phyloP scores from a whole-genome alignment of 1,140 invertebrate genomes.

The Chrysoperla carnea region DNA sequence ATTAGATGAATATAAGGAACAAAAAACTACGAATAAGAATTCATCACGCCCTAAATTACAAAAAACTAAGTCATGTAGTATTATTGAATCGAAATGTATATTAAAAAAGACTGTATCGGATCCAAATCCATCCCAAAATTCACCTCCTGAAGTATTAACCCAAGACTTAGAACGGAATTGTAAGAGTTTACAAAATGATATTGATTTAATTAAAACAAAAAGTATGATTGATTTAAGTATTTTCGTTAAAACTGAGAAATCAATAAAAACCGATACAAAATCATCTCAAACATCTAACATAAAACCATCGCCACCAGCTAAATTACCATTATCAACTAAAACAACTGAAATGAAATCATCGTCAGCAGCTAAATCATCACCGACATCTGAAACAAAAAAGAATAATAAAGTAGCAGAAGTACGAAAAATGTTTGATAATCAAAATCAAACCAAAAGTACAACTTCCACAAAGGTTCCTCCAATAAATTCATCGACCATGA shows the following conservation, averaged over 20 bases:
- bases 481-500: slow-evolving; percentile 2
- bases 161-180: not conserved
- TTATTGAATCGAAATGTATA: slow-evolving; percentile 39
- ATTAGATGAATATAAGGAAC: slow-evolving; percentile 24
- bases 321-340: no score
- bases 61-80: slow-evolving; percentile 41
- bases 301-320: no score
- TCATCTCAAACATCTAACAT: no score
- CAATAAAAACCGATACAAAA: not conserved
- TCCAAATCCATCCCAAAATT: slow-evolving; percentile 18
- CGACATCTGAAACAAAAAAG: slow-evolving; percentile 27
- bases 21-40: slow-evolving; percentile 12
- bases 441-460: slow-evolving; percentile 10
- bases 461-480: not conserved
- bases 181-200: slow-evolving; percentile 2
- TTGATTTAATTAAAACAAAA: slow-evolving; percentile 1
- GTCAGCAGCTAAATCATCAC: slow-evolving; percentile 23
- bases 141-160: slow-evolving; percentile 10
- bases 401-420: slow-evolving; percentile 19
- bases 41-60: slow-evolving; percentile 25
- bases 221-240: not conserved
- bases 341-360: not conserved
- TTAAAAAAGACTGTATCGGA: slow-evolving; percentile 24
- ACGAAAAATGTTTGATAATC: slow-evolving; percentile 24
- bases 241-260: not conserved